Percentiles rank a stretch among this genome's conserved stretches.
These are phyloP conservation scores for Glandiceps talaboti DNA, from an alignment of 53 echinoderm and acorn worm species.

Conservation along the genomic window DNA sequence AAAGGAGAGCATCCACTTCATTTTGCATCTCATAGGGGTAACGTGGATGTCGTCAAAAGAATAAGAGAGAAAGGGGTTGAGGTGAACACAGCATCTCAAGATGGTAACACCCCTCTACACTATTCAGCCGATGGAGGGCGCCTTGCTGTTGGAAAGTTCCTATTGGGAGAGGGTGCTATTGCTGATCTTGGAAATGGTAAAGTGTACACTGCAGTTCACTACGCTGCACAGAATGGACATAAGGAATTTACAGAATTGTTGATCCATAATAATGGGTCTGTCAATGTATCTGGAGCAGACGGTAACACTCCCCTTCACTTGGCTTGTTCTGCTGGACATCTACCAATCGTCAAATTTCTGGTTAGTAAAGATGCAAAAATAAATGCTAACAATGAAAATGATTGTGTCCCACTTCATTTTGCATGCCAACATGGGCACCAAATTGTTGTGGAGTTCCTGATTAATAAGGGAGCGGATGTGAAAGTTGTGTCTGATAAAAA, in stretches of 20 bases:
- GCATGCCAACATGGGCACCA: background rate
- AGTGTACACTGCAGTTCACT: background rate
- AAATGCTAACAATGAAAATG: background rate
- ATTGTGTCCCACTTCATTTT: background rate
- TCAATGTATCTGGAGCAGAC: background rate
- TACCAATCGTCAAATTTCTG: background rate
- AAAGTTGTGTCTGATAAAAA: background rate
- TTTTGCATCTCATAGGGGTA: background rate
- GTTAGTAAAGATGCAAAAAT: background rate
- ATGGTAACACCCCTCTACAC: background rate
- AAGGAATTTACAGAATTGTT: background rate
- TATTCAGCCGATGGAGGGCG: background rate
- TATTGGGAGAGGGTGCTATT: background rate
- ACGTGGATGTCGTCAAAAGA: background rate
- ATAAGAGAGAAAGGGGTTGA: background rate
- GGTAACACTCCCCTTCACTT: background rate
- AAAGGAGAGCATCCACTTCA: background rate
- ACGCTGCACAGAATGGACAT: background rate
- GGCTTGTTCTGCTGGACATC: background rate
- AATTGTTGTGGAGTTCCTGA: background rate
- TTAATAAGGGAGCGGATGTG: background rate
- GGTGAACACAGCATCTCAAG: background rate
- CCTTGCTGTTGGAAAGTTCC: background rate
- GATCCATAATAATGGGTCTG: background rate
- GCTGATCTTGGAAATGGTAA: background rate